Percentiles rank a stretch among this genome's conserved stretches.
Conservation (phyloP, 2,888 invertebrate species). For the Machimus atricapillus region DNA sequence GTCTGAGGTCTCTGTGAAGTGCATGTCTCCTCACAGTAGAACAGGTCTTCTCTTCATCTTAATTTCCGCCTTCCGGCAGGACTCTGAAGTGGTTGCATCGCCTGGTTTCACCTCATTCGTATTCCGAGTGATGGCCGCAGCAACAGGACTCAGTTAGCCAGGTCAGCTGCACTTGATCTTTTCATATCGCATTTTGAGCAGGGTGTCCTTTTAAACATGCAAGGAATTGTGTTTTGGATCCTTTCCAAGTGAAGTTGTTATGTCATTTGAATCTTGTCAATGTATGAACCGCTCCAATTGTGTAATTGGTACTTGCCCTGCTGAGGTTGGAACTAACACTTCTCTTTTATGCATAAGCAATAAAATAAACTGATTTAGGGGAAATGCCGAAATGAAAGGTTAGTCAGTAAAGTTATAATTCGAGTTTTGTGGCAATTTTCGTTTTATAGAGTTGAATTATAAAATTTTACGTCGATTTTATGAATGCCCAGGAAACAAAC, state of each 20-base stretch:
- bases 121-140: background rate
- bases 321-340: background rate
- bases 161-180: background rate
- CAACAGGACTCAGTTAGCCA: background rate
- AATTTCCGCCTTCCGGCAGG: background rate
- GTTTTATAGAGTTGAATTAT: background rate
- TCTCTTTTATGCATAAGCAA: background rate
- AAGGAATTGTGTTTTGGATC: background rate
- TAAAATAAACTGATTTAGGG: background rate
- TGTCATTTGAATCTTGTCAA: background rate
- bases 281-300: background rate
- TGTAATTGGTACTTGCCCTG: no score
- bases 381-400: background rate
- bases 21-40: background rate
- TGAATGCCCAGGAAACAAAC: background rate
- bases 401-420: background rate
- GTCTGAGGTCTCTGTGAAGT: background rate
- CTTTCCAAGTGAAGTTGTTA: background rate
- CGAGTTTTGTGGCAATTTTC: no score
- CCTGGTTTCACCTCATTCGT: background rate
- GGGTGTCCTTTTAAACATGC: background rate
- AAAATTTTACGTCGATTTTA: background rate
- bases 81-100: background rate
- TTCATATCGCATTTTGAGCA: background rate
- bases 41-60: background rate